phyloP scores from a whole-genome alignment of 30 jellyfish, hydroid and myxozoan genomes.

The Turritopsis dohrnii region DNA sequence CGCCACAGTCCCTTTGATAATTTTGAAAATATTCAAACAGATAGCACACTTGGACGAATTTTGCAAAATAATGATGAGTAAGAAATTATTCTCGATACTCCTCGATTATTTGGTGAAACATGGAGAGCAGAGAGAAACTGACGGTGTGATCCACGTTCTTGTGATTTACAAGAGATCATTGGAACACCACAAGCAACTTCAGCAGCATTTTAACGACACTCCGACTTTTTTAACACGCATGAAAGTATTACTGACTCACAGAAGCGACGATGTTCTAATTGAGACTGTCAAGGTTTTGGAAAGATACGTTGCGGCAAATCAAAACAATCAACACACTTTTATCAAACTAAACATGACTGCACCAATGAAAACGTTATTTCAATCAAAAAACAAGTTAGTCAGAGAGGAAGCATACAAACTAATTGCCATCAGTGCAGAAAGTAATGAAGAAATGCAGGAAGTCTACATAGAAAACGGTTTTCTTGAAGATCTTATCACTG shows the following conservation, averaged over 20 bases:
- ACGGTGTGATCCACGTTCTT: not conserved
- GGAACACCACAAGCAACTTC: not conserved
- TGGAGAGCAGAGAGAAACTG: not conserved
- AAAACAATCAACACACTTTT: not conserved
- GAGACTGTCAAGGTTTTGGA: not conserved
- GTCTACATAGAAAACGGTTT: not conserved
- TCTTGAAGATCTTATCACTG: not conserved
- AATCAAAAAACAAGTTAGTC: not conserved
- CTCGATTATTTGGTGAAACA: not conserved
- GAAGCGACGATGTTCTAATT: not conserved
- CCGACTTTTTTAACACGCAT: not conserved
- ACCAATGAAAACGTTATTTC: not conserved
- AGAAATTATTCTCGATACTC: not conserved
- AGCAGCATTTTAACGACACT: not conserved
- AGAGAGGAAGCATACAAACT: slow-evolving; percentile 5
- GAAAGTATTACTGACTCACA: not conserved
- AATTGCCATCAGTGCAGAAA: not conserved
- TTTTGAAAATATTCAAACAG: not conserved
- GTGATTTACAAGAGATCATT: not conserved
- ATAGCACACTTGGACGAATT: not conserved
- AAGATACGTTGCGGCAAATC: not conserved
- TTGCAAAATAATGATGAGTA: not conserved
- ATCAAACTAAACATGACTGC: not conserved
- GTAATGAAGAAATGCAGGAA: not conserved
- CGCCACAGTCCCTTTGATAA: not conserved